phyloP scores from a whole-genome alignment of 2,888 invertebrate species.

The Drosophila ezoana region DNA sequence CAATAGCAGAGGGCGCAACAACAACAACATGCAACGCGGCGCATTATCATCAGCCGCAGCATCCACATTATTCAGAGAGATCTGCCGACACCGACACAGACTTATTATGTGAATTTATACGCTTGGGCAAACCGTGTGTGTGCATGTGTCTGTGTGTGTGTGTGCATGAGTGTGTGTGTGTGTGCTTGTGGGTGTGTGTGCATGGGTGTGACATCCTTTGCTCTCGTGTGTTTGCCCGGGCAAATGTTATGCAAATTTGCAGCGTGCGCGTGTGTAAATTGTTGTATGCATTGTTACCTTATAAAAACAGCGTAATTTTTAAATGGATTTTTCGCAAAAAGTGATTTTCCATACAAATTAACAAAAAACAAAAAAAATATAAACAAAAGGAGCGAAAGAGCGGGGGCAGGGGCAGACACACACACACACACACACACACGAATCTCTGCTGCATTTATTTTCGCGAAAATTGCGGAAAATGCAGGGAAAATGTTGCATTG shows the following conservation, averaged over 20 bases:
- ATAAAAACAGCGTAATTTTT: conserved; percentile 81
- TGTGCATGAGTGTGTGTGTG: not conserved
- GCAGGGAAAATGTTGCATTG: conserved; percentile 51
- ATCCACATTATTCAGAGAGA: conserved; percentile 39
- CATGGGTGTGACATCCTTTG: conserved; percentile 36
- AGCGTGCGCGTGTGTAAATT: conserved; percentile 75
- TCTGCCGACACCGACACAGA: conserved; percentile 61
- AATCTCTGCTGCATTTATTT: conserved; percentile 51
- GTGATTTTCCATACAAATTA: conserved; percentile 81
- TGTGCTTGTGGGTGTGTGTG: conserved; percentile 18
- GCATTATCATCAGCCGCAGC: conserved; percentile 63
- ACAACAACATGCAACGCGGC: not conserved
- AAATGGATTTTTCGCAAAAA: conserved; percentile 76
- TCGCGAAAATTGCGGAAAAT: conserved; percentile 42
- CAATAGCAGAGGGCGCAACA: conserved; percentile 2
- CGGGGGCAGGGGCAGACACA: not conserved
- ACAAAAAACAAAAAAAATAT: conserved; percentile 51
- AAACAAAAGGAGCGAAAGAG: conserved; percentile 26
- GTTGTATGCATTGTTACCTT: conserved; percentile 81
- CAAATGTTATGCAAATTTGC: conserved; percentile 79
- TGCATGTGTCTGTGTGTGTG: conserved; percentile 19
- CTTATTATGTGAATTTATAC: conserved; percentile 78
- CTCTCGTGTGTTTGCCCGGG: conserved; percentile 45
- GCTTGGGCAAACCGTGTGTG: conserved; percentile 61
- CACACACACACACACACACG: not conserved